A percentile compares a stretch with the other conserved stretches of the same genome.
Conservation (phyloP, 2,113 vertebrate species). For the Ammodytes dubius region DNA sequence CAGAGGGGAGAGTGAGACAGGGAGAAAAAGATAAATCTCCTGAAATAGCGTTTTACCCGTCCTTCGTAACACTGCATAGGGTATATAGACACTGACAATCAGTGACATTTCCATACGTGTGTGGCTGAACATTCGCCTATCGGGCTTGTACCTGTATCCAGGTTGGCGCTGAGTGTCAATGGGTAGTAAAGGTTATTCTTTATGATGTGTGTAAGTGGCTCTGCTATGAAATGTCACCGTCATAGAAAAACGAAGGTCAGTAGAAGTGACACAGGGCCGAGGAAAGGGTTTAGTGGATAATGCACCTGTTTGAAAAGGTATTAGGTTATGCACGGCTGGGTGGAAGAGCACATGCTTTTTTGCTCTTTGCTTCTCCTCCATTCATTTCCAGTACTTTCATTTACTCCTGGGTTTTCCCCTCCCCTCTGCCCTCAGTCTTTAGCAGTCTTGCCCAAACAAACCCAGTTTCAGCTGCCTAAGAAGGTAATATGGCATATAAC, state of each 20-base stretch:
- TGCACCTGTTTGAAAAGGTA: conserved; percentile 40
- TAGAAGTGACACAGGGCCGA: conserved; percentile 43
- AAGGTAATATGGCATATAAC: conserved; percentile 28
- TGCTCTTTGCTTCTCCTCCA: conserved; percentile 15
- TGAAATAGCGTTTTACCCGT: conserved; percentile 55
- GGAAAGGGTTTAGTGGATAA: conserved; percentile 43
- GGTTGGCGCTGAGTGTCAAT: conserved; percentile 68
- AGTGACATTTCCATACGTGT: conserved; percentile 75
- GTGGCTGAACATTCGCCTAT: conserved; percentile 45
- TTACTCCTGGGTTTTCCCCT: conserved; percentile 2
- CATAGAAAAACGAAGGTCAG: conserved; percentile 78
- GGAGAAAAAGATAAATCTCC: conserved; percentile 37
- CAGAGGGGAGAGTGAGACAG: conserved; percentile 28
- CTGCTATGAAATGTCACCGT: conserved; percentile 81
- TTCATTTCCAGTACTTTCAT: conserved; percentile 12
- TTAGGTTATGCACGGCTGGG: conserved; percentile 18
- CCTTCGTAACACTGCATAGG: conserved; percentile 49
- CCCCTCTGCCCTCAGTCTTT: background rate
- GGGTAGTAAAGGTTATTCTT: conserved; percentile 82
- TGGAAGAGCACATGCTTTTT: background rate
- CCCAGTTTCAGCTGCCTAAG: conserved; percentile 28
- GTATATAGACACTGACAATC: conserved; percentile 59
- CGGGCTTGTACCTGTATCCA: conserved; percentile 29
- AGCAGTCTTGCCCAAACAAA: conserved; percentile 21
- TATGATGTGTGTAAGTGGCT: conserved; percentile 78